Evolutionary conservation across 2,113 vertebrate species (phyloP).

Genomic region (Ctenomys sociabilis): DNA sequence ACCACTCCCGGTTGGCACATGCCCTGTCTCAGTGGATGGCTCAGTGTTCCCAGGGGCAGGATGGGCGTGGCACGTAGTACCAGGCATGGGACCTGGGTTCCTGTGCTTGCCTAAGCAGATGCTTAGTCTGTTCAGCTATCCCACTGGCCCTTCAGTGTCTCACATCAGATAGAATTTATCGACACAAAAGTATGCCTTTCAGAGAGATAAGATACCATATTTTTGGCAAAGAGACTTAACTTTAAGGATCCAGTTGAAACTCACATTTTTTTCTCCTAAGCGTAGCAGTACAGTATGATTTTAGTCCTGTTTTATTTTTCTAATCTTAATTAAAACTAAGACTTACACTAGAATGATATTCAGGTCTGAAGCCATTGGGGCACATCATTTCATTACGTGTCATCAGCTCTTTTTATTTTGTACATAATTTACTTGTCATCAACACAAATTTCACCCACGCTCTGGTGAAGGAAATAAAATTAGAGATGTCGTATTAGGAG

Average conservation of each 20-base stretch:
- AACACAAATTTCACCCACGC: not conserved
- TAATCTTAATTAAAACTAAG: slow-evolving; percentile 44
- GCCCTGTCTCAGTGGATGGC: too few species aligned
- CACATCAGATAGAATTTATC: slow-evolving; percentile 26
- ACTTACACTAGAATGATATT: slow-evolving; percentile 12
- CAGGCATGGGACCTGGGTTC: too few species aligned
- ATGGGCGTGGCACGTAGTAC: too few species aligned
- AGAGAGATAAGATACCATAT: not conserved
- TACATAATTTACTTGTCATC: slow-evolving; percentile 47
- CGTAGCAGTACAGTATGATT: not conserved
- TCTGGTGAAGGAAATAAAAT: not conserved
- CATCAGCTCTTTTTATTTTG: not conserved
- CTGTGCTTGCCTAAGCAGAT: too few species aligned
- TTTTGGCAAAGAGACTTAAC: not conserved
- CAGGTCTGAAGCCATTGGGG: not conserved
- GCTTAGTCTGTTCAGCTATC: too few species aligned
- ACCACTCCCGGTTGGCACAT: too few species aligned
- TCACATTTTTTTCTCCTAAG: not conserved
- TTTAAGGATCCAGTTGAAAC: slow-evolving; percentile 27
- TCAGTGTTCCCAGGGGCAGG: too few species aligned
- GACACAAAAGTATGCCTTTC: slow-evolving; percentile 19
- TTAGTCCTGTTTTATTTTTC: slow-evolving; percentile 23
- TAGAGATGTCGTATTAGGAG: slow-evolving; percentile 13
- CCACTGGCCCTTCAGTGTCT: not conserved
- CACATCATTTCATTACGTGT: not conserved